Percentiles rank a stretch among this genome's conserved stretches.
Conservation (phyloP, 2,888 invertebrate genomes). For the Choreutis nemorana region DNA sequence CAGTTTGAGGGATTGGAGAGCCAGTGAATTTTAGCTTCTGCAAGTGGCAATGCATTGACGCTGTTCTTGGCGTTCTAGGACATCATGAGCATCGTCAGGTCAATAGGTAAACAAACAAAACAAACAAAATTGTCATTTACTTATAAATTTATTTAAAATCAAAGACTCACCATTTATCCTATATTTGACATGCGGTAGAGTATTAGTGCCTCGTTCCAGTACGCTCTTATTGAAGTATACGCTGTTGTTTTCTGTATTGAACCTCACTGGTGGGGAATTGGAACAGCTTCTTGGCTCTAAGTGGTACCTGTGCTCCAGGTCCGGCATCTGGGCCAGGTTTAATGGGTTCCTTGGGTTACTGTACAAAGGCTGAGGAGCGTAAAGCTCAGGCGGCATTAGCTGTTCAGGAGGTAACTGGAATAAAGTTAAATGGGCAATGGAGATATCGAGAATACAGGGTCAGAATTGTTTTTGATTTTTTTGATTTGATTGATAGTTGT, state of each 20-base stretch:
- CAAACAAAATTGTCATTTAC: not conserved
- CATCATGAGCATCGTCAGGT: no score
- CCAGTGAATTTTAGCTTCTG: no score
- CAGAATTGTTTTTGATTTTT: no score
- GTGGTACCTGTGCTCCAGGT: slow-evolving; percentile 21
- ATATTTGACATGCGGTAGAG: slow-evolving; percentile 39
- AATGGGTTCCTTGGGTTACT: slow-evolving; percentile 43
- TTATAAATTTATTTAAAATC: not conserved
- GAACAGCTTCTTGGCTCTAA: slow-evolving; percentile 36
- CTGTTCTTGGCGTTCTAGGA: no score
- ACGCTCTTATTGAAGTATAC: slow-evolving; percentile 39
- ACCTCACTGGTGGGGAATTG: slow-evolving; percentile 46
- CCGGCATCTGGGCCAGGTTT: slow-evolving; percentile 44
- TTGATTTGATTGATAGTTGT: no score
- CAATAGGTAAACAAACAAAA: not conserved
- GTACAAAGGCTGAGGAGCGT: slow-evolving; percentile 40
- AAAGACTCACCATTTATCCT: slow-evolving; percentile 30
- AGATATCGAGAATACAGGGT: no score
- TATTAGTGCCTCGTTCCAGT: slow-evolving; percentile 32
- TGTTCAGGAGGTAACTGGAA: slow-evolving; percentile 50
- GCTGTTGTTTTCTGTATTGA: slow-evolving; percentile 36
- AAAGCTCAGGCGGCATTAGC: slow-evolving; percentile 48
- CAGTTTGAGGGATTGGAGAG: not conserved
- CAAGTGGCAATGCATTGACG: no score
- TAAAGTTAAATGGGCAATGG: no score